A percentile compares a stretch with the other conserved stretches of the same genome.
phyloP scores from a whole-genome alignment of 2,888 invertebrate species.

The Cryptus armator region DNA sequence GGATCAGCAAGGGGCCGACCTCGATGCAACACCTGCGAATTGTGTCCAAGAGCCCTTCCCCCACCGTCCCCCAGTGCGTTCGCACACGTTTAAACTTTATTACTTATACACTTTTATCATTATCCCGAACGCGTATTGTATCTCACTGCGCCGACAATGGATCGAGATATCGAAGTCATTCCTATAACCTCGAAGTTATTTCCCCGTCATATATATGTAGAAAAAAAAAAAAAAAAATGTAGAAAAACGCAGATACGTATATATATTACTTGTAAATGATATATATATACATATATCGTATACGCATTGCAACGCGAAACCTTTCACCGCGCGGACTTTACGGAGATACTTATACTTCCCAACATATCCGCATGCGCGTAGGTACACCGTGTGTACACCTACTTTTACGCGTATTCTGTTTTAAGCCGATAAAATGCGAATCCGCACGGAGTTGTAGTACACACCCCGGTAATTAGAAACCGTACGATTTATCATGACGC shows the following conservation, averaged over 20 bases:
- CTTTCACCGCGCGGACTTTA: slow-evolving; percentile 57
- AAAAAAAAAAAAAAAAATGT: slow-evolving; percentile 3
- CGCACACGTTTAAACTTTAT: slow-evolving; percentile 4
- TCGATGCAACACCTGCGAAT: slow-evolving; percentile 70
- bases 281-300: slow-evolving; percentile 28
- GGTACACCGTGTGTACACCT: neutral
- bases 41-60: slow-evolving; percentile 39
- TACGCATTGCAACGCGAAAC: slow-evolving; percentile 56
- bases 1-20: slow-evolving; percentile 64
- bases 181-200: slow-evolving; percentile 41
- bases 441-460: neutral
- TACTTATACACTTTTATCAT: slow-evolving; percentile 15
- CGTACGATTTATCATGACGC: slow-evolving; percentile 19
- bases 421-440: slow-evolving; percentile 1
- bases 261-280: slow-evolving; percentile 10
- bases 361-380: neutral
- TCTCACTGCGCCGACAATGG: slow-evolving; percentile 37
- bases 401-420: neutral
- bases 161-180: slow-evolving; percentile 46
- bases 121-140: slow-evolving; percentile 27
- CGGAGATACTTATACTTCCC: neutral
- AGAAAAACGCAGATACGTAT: slow-evolving; percentile 12
- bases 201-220: neutral
- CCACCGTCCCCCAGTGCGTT: neutral
- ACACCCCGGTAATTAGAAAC: slow-evolving; percentile 26